A percentile compares a stretch with the other conserved stretches of the same genome.
phyloP scores from a whole-genome alignment of 2,113 vertebrate genomes.

The Gavia stellata region DNA sequence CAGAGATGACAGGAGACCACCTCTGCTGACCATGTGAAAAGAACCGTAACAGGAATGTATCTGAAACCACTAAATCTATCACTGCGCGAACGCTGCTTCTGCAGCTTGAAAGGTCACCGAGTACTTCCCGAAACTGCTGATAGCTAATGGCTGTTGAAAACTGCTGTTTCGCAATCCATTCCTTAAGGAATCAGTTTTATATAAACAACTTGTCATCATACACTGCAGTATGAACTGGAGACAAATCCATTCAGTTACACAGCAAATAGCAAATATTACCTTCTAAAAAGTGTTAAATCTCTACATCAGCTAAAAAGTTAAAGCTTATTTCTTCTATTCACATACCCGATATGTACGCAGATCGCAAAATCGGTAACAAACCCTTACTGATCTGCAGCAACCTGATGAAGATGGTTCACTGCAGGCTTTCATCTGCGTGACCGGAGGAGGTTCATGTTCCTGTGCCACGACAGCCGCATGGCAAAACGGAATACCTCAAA shows the following conservation, averaged over 20 bases:
- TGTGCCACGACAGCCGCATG: not conserved
- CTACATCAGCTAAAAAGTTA: not conserved
- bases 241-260: not conserved
- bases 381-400: rapidly evolving
- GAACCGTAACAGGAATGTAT: rapidly evolving
- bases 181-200: not conserved
- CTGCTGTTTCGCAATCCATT: not conserved
- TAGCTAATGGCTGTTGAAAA: not conserved
- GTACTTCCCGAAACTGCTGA: rapidly evolving
- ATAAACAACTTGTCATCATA: not conserved
- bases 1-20: not conserved
- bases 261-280: not conserved
- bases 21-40: rapidly evolving
- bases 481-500: not conserved
- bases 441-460: rapidly evolving
- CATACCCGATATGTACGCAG: rapidly evolving
- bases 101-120: rapidly evolving
- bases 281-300: not conserved
- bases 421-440: not conserved
- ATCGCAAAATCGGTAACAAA: too few species aligned
- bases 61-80: not conserved
- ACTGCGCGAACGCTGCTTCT: not conserved
- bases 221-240: rapidly evolving
- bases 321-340: not conserved
- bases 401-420: rapidly evolving